These are phyloP conservation scores for Passer domesticus DNA, from an alignment of 2,113 vertebrate genomes.

Conservation along the genomic window DNA sequence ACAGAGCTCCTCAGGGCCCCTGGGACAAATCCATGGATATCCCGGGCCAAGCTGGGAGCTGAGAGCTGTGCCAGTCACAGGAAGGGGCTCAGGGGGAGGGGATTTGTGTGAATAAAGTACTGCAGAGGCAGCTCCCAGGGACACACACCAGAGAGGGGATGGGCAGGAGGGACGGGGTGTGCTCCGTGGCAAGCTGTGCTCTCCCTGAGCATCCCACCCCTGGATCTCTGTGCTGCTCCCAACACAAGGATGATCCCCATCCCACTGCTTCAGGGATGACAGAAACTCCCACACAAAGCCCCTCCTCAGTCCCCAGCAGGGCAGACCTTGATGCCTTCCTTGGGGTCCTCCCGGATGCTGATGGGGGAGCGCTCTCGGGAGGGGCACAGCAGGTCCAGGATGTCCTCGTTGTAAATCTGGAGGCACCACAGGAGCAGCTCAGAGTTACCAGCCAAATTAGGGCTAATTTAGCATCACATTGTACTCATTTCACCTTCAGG, in stretches of 20 bases:
- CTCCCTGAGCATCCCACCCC: too few relatives aligned
- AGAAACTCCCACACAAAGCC: background rate
- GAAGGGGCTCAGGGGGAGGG: too few relatives aligned
- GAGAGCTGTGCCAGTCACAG: background rate
- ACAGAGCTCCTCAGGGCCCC: background rate
- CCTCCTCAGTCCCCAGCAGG: background rate
- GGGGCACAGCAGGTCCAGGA: conserved; percentile 86
- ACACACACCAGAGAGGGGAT: background rate
- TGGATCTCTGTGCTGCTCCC: background rate
- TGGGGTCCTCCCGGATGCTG: conserved; percentile 92
- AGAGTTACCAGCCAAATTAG: background rate
- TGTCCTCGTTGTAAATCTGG: conserved; percentile 97
- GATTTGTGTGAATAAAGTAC: background rate
- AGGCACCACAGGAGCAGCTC: background rate
- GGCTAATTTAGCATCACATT: background rate
- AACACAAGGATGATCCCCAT: fast-evolving
- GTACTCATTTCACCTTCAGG: background rate
- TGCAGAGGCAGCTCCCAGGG: background rate
- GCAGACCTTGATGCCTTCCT: conserved; percentile 93
- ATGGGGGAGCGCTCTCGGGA: conserved; percentile 84
- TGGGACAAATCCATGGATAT: background rate
- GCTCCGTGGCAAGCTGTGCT: background rate
- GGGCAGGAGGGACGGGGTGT: background rate
- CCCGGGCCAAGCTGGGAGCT: background rate
- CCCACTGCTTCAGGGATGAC: background rate